Conservation (phyloP, 92 coral and sea anemone genomes). For the Nematostella vectensis region DNA sequence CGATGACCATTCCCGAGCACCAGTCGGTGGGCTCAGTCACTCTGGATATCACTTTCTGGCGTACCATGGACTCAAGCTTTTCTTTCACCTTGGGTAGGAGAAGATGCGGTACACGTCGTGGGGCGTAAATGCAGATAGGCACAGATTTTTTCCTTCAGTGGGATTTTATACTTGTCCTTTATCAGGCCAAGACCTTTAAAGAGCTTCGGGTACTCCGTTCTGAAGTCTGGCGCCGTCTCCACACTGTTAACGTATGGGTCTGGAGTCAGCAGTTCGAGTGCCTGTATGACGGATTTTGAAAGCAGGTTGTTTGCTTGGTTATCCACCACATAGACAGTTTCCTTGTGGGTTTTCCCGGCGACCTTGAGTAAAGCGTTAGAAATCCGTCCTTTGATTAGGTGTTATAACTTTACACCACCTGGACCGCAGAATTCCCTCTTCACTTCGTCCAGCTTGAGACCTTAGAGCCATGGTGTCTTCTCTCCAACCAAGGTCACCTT, state of each 20-base stretch:
- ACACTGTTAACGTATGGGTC: constrained; percentile 14
- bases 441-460: constrained; percentile 13
- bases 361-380: constrained; percentile 13
- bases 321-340: constrained; percentile 30
- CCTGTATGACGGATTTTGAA: constrained; percentile 34
- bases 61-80: constrained; percentile 22
- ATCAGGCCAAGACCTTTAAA: constrained; percentile 39
- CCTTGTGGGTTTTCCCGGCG: constrained; percentile 19
- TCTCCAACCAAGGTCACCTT: constrained; percentile 19
- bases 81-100: constrained; percentile 29
- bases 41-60: constrained; percentile 22
- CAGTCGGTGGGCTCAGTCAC: constrained; percentile 37
- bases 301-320: constrained; percentile 23
- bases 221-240: constrained; percentile 24
- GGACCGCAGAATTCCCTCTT: constrained; percentile 29
- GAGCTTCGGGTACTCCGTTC: constrained; percentile 28
- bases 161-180: constrained; percentile 27
- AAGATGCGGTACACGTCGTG: too few species aligned
- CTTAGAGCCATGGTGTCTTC: constrained; percentile 15
- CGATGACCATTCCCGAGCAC: constrained; percentile 41
- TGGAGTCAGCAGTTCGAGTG: constrained; percentile 17
- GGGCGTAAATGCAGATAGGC: constrained; percentile 19
- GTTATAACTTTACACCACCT: constrained; percentile 25
- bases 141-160: constrained; percentile 24
- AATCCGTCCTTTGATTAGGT: constrained; percentile 27